Evolutionary conservation across 1,140 invertebrate species (phyloP).

Genomic region (Dinothrombium tinctorium): DNA sequence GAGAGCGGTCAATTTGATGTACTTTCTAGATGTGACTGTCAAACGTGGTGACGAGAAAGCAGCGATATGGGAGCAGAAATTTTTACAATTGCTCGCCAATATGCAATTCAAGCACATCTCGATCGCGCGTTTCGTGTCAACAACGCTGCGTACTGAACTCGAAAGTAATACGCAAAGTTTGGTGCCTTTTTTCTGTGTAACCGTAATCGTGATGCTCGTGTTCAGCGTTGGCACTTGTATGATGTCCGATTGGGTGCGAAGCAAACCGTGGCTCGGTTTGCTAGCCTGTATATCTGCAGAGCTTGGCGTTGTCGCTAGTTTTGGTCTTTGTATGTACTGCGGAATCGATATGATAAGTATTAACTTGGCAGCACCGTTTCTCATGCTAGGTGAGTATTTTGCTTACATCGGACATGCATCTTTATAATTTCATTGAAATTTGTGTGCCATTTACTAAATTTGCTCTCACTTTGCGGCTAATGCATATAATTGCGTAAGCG

Average conservation of each 20-base stretch:
- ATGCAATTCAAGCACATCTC: slow-evolving; percentile 46
- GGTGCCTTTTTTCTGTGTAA: slow-evolving; percentile 62
- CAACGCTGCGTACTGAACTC: slow-evolving; percentile 61
- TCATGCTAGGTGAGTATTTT: slow-evolving; percentile 62
- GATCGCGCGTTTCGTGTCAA: slow-evolving; percentile 53
- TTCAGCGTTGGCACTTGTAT: slow-evolving; percentile 43
- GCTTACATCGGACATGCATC: no score
- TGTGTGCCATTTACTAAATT: no score
- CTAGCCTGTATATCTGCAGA: slow-evolving; percentile 69
- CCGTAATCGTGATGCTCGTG: slow-evolving; percentile 56
- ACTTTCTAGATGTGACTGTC: slow-evolving; percentile 55
- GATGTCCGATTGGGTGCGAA: slow-evolving; percentile 62
- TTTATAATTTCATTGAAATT: no score
- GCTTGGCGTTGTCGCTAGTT: slow-evolving; percentile 65
- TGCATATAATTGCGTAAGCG: no score
- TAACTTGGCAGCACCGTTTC: slow-evolving; percentile 74
- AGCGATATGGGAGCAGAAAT: slow-evolving; percentile 53
- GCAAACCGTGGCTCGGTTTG: slow-evolving; percentile 71
- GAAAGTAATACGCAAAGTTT: slow-evolving; percentile 69
- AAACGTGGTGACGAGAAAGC: slow-evolving; percentile 44
- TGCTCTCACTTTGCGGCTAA: no score
- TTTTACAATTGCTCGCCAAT: slow-evolving; percentile 30
- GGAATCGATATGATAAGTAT: slow-evolving; percentile 82
- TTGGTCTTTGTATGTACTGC: slow-evolving; percentile 67
- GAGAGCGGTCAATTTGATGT: slow-evolving; percentile 56